Conservation (phyloP, 2,113 vertebrate species). For the Chlorodrepanis virens region DNA sequence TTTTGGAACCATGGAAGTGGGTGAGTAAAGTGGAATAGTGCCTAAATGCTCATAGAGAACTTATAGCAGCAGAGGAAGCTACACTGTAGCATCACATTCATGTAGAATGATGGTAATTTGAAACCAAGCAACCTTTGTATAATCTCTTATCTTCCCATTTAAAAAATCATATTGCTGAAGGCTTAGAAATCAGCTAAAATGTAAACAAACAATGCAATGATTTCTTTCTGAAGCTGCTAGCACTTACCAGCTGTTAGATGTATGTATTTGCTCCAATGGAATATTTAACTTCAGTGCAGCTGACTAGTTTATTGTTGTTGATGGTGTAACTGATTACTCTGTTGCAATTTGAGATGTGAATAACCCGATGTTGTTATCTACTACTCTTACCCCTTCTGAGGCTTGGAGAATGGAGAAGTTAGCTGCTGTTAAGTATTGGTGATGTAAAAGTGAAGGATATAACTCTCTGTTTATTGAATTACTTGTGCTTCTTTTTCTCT, state of each 20-base stretch:
- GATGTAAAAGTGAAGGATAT: not conserved
- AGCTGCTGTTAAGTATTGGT: not conserved
- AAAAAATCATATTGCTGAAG: not conserved
- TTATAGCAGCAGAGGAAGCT: not conserved
- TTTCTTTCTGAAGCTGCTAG: not conserved
- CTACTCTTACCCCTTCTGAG: not conserved
- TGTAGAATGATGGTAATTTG: not conserved
- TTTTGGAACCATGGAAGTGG: not conserved
- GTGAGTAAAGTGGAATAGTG: not conserved
- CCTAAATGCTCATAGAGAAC: not conserved
- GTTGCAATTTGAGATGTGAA: not conserved
- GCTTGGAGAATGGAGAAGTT: not conserved
- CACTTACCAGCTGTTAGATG: conserved; percentile 25
- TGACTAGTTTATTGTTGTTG: conserved; percentile 22
- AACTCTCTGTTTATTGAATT: not conserved
- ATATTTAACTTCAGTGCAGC: not conserved
- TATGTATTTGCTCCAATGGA: not conserved
- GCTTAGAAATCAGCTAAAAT: not conserved
- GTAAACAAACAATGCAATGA: not conserved
- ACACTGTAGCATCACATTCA: not conserved
- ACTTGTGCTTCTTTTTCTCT: not conserved
- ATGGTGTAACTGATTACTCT: not conserved
- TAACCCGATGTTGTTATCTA: not conserved
- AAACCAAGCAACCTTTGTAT: not conserved
- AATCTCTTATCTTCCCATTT: not conserved